A percentile compares a stretch with the other conserved stretches of the same genome.
Evolutionary conservation across 1,140 invertebrate genomes (phyloP).

Genomic region (Penaeus japonicus): DNA sequence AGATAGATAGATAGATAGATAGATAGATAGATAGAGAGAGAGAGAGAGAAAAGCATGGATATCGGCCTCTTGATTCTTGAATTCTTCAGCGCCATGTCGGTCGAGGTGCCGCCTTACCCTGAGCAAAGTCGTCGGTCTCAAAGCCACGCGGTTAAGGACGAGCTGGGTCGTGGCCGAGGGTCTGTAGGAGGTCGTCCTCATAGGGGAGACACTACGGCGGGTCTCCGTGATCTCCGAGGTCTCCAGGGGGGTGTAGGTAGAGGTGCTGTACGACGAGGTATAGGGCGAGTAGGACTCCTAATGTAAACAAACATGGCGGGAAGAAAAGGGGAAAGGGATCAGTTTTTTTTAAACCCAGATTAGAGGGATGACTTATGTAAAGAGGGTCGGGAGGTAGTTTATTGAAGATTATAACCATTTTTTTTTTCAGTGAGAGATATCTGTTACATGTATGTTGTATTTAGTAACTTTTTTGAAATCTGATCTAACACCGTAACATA

Average conservation of each 20-base stretch:
- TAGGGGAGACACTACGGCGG: background rate
- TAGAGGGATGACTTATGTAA: too few relatives aligned
- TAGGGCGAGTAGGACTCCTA: slow-evolving; percentile 31
- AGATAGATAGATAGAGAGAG: background rate
- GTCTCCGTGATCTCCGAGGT: slow-evolving; percentile 26
- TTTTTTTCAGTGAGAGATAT: too few relatives aligned
- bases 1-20: background rate
- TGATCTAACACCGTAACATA: too few relatives aligned
- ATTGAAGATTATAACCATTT: too few relatives aligned
- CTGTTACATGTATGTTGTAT: too few relatives aligned
- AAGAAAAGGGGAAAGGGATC: too few relatives aligned
- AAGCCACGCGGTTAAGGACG: slow-evolving; percentile 44
- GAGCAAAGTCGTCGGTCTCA: slow-evolving; percentile 7
- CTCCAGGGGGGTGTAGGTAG: background rate
- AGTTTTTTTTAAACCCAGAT: too few relatives aligned
- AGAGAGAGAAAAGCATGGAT: background rate
- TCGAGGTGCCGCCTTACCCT: background rate
- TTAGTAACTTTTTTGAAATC: too few relatives aligned
- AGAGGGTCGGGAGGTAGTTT: too few relatives aligned
- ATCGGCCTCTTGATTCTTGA: background rate
- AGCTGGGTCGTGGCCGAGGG: slow-evolving; percentile 42
- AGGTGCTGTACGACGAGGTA: slow-evolving; percentile 20
- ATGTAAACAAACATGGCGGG: slow-evolving; percentile 17
- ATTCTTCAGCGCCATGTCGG: background rate
- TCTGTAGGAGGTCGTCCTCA: slow-evolving; percentile 4